phyloP scores from a whole-genome alignment of 2,888 invertebrate species.

The Caenorhabditis sp. region DNA sequence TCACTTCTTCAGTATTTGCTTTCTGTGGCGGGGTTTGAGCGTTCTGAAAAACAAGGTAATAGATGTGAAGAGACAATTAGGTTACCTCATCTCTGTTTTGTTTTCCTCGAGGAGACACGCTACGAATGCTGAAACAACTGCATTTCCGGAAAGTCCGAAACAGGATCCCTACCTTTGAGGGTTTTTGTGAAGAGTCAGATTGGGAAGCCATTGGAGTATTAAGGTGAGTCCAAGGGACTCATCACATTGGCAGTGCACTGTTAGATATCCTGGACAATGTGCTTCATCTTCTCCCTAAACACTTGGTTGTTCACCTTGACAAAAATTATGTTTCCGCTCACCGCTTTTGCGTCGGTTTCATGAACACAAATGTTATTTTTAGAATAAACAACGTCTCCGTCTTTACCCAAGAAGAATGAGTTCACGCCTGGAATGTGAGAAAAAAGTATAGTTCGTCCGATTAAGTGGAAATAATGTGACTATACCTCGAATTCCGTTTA shows the following conservation, averaged over 20 bases:
- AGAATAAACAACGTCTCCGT: conserved; percentile 86
- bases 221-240: conserved; percentile 87
- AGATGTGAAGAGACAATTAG: background rate
- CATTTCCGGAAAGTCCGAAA: background rate
- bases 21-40: conserved; percentile 20
- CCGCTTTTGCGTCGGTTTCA: conserved; percentile 86
- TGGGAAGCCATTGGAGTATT: conserved; percentile 95
- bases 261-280: conserved; percentile 94
- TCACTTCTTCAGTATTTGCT: conserved; percentile 25
- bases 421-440: conserved; percentile 71
- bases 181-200: conserved; percentile 91
- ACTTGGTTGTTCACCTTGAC: background rate
- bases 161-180: conserved; percentile 86
- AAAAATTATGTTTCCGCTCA: conserved; percentile 34
- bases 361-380: conserved; percentile 99
- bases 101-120: conserved; percentile 78
- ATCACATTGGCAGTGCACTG: conserved; percentile 87
- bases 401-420: conserved; percentile 83
- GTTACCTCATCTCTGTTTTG: conserved; percentile 56
- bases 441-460: background rate
- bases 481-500: conserved; percentile 78
- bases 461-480: conserved; percentile 9
- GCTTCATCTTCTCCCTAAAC: conserved; percentile 85
- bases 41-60: conserved; percentile 17
- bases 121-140: conserved; percentile 76